Percentiles rank a stretch among this genome's conserved stretches.
Conservation (phyloP, 2,888 invertebrate genomes). For the Rotaria macrura region DNA sequence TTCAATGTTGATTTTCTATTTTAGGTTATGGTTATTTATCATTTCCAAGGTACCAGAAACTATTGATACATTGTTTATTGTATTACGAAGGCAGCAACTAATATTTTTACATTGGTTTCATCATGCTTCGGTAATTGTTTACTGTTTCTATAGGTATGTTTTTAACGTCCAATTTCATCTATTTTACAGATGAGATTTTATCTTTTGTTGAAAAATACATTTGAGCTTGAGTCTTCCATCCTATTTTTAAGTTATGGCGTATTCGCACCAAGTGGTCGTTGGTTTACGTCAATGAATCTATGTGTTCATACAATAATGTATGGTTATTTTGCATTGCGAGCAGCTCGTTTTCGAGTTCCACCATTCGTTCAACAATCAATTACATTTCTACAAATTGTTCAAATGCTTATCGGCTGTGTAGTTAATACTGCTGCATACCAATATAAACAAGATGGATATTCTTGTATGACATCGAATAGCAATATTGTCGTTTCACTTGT, state of each 20-base stretch:
- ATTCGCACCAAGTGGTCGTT: constrained; percentile 40
- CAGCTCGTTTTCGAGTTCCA: constrained; percentile 55
- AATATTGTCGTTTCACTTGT: constrained; percentile 48
- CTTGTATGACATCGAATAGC: constrained; percentile 49
- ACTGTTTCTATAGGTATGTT: constrained; percentile 50
- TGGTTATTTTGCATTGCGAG: constrained; percentile 52
- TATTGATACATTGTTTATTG: constrained; percentile 54
- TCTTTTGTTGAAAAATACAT: too few relatives aligned
- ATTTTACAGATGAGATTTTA: too few relatives aligned
- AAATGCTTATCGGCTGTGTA: constrained; percentile 82
- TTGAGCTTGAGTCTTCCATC: too few relatives aligned
- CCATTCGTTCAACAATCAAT: constrained; percentile 70
- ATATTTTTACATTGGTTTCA: constrained; percentile 53
- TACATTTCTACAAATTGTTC: constrained; percentile 74
- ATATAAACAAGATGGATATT: constrained; percentile 40
- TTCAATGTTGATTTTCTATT: constrained; percentile 35
- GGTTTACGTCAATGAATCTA: constrained; percentile 51
- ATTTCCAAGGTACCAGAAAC: constrained; percentile 94
- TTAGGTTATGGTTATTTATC: constrained; percentile 38
- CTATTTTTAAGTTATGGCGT: constrained; percentile 56
- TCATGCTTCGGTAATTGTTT: constrained; percentile 52
- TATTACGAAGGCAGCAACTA: constrained; percentile 51
- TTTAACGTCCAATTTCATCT: neutral
- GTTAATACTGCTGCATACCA: constrained; percentile 70
- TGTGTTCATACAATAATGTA: constrained; percentile 54